Evolutionary conservation across 2,888 invertebrate genomes (phyloP).

Genomic region (Athripsodes cinereus): DNA sequence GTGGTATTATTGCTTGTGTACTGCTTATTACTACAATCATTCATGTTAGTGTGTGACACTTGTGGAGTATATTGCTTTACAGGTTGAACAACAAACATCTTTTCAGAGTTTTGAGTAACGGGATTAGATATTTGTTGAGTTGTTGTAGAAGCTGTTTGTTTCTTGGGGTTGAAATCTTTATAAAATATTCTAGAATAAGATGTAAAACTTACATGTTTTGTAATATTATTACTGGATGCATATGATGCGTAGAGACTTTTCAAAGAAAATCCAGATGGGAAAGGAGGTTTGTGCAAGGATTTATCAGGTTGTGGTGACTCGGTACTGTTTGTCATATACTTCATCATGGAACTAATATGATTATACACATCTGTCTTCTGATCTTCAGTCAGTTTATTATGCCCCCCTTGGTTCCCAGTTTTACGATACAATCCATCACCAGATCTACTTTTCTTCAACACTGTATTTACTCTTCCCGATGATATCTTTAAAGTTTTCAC

Average conservation of each 20-base stretch:
- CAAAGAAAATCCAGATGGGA: neutral
- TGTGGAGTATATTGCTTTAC: neutral
- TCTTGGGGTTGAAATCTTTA: slow-evolving; percentile 4
- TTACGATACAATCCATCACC: slow-evolving; percentile 8
- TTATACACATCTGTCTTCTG: neutral
- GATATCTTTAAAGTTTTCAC: slow-evolving; percentile 11
- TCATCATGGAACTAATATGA: slow-evolving; percentile 3
- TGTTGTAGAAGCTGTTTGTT: neutral
- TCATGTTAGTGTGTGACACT: neutral
- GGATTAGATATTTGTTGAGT: neutral
- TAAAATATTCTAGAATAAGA: slow-evolving; percentile 9
- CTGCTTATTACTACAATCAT: neutral
- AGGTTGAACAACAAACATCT: neutral
- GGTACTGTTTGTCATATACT: neutral
- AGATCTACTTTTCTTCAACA: slow-evolving; percentile 11
- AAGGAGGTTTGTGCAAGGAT: neutral
- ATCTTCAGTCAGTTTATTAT: slow-evolving; percentile 7
- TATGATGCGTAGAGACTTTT: slow-evolving; percentile 1
- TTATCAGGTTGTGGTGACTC: neutral
- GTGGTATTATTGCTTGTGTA: neutral
- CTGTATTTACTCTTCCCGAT: slow-evolving; percentile 9
- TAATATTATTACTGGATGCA: neutral
- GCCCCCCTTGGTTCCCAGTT: slow-evolving; percentile 9
- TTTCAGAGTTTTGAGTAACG: neutral
- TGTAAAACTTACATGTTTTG: slow-evolving; percentile 4